Evolutionary conservation across 2,113 vertebrate genomes (phyloP).

Genomic region (Periophthalmodon schlosseri): DNA sequence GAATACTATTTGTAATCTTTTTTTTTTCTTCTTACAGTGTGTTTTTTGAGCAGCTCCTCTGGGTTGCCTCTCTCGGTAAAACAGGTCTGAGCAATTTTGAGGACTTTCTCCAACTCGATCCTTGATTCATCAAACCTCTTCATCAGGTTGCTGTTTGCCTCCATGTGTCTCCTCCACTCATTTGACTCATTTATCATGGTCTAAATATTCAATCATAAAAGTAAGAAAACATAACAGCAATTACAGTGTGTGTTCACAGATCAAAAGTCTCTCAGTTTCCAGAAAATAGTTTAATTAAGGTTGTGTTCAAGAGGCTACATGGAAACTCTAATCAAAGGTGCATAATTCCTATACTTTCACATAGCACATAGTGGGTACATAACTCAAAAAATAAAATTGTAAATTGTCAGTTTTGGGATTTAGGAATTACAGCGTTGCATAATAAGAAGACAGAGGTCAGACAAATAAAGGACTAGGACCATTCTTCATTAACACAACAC

Average conservation of each 20-base stretch:
- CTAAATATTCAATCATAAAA: constrained; percentile 56
- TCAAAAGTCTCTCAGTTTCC: background rate
- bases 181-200: constrained; percentile 87
- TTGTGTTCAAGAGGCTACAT: background rate
- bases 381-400: no score
- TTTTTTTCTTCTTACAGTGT: constrained; percentile 81
- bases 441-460: background rate
- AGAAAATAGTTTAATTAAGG: background rate
- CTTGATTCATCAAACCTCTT: constrained; percentile 96
- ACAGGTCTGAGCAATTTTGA: constrained; percentile 84
- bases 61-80: constrained; percentile 90
- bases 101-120: constrained; percentile 90
- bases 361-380: no score
- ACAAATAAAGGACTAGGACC: background rate
- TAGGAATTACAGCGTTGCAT: background rate
- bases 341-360: no score
- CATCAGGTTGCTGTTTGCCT: constrained; percentile 92
- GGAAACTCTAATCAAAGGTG: background rate
- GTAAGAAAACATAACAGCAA: background rate
- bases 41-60: constrained; percentile 89
- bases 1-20: background rate
- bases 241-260: no score
- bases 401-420: background rate
- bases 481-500: background rate
- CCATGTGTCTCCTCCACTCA: constrained; percentile 92